A percentile compares a stretch with the other conserved stretches of the same genome.
Evolutionary conservation across 2,113 vertebrate species (phyloP).

Genomic region (Aegithalos caudatus): DNA sequence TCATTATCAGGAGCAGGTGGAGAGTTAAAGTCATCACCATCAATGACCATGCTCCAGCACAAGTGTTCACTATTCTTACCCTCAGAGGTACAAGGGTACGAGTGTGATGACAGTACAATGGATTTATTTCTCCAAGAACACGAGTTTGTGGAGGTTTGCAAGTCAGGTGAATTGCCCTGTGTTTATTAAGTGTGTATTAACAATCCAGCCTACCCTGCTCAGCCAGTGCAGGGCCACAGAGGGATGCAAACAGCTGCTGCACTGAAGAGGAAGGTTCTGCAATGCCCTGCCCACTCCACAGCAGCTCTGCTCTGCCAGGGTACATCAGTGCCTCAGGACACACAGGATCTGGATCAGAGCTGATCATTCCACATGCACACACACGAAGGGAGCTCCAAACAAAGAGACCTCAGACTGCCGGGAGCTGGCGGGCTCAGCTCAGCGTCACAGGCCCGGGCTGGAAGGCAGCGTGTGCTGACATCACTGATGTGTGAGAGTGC

Average conservation of each 20-base stretch:
- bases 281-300: too few species aligned
- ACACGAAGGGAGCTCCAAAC: neutral
- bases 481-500: fast-evolving
- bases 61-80: neutral
- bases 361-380: neutral
- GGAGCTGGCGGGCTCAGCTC: neutral
- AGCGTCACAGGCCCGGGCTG: neutral
- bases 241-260: neutral
- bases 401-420: neutral
- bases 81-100: fast-evolving
- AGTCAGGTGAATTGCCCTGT: neutral
- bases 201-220: neutral
- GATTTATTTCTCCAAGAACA: neutral
- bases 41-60: neutral
- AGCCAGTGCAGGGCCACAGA: neutral
- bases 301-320: neutral
- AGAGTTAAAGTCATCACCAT: neutral
- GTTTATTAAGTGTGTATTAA: neutral
- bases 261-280: neutral
- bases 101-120: neutral
- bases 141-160: neutral
- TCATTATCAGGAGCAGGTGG: neutral
- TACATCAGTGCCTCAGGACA: neutral
- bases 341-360: neutral
- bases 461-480: fast-evolving